Base-by-base conservation (phyloP, 2,888 invertebrate species). In the Emmelina monodactyla region DNA sequence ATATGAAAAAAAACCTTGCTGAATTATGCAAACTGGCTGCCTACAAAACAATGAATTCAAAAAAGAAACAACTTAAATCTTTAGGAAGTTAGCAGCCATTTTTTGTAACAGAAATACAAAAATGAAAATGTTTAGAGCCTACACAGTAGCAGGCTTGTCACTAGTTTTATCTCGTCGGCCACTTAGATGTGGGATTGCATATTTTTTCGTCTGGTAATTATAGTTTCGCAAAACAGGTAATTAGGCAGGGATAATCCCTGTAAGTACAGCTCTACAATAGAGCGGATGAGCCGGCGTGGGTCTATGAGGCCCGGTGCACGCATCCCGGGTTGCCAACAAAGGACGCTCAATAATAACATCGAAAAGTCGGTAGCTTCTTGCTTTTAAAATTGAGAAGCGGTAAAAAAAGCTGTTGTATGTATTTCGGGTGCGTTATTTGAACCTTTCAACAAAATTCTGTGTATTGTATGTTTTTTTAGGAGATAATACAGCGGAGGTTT, bases 351-450 rank as follows among this genome's bases (percentile, higher is more conserved):
- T 71, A 72, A 71, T 68, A 71, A 69, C 66, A 72, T 68, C 68
- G 62, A 51, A 58, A 76, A 76, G 76, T 75, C 75, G 78, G 75
- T 75, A 76, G 78, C 76, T 78, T 76, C 75, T 73, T 69, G 71
- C 72, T 70, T 70, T 69, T 53, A 56, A 52, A 60, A 62, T 61
- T 55, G 59, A 53, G 49, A 53, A 46, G 36, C 33, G 22, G 43
- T 55, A 66, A 72, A 73, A 68, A 25, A 25, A 25, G 11, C 39
- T 40, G 42, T 47, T 42, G 46, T 53, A 54, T 11, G 4, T 25
- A 25, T 25, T 25, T 25, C 11, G 25, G 25, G 25, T 25, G 25
- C 25, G 25, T 10, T 25, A 9, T 25, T 7, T 25, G 25, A 25
- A 25, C n/a, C 25, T 25, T 25, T 25, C 25, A 25, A 25, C 25